phyloP scores from a whole-genome alignment of 2,797 vertebrate species.

The Macropus fuliginosus region DNA sequence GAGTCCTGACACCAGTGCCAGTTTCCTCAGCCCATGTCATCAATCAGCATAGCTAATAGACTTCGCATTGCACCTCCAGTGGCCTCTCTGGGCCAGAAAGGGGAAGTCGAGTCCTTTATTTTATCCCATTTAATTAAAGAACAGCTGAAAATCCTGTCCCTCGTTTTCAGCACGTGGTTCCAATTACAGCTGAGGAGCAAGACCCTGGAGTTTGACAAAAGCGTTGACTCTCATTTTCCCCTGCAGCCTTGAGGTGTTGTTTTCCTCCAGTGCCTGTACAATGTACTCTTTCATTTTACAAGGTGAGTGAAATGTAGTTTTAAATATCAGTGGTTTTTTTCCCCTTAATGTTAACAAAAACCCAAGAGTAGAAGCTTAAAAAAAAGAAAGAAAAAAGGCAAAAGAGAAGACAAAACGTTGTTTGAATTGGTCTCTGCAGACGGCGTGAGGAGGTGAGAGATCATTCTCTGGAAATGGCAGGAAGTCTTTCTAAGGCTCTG shows the following conservation, averaged over 20 bases:
- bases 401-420: slow-evolving; percentile 43
- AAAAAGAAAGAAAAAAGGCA: slow-evolving; percentile 40
- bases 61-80: not conserved
- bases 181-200: slow-evolving; percentile 60
- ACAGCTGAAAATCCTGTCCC: slow-evolving; percentile 67
- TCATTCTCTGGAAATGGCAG: slow-evolving; percentile 48
- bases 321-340: slow-evolving; percentile 55
- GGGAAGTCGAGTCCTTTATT: slow-evolving; percentile 50
- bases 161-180: slow-evolving; percentile 74
- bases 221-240: slow-evolving; percentile 44
- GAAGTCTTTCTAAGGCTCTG: slow-evolving; percentile 47
- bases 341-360: slow-evolving; percentile 74
- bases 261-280: slow-evolving; percentile 63
- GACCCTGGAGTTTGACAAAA: slow-evolving; percentile 76
- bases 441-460: not conserved
- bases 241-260: slow-evolving; percentile 1
- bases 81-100: slow-evolving; percentile 51
- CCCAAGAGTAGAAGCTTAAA: slow-evolving; percentile 58
- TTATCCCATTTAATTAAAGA: slow-evolving; percentile 76
- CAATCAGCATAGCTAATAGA: slow-evolving; percentile 35
- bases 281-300: slow-evolving; percentile 77
- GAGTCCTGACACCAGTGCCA: slow-evolving; percentile 11
- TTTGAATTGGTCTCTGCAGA: slow-evolving; percentile 45
- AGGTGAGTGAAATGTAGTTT: slow-evolving; percentile 64
- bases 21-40: not conserved